Evolutionary conservation across 2,113 vertebrate species (phyloP), one percentile per base, ranked within the genome.

Genomic region (Bubo bubo): DNA sequence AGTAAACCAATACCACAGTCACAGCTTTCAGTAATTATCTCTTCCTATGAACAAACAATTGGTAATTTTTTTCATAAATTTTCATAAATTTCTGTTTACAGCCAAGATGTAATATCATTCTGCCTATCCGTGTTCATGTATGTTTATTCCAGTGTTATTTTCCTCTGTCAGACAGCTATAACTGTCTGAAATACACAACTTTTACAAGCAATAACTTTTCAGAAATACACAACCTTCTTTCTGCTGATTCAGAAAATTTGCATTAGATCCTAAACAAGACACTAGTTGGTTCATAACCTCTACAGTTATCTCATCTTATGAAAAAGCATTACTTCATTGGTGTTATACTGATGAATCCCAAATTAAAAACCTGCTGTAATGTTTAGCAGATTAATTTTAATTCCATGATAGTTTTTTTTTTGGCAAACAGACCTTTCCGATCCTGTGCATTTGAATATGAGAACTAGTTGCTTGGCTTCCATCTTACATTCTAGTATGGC

Each of bases 31-130:
- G 89, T 98, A 12, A 94, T 99, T 37, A 97, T 98, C 88, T 97
- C 98, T 95, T 99, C 99, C 21, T 99, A 98, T 96, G 97, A 98
- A 72, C 97, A 97, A 94, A 98, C 99, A 74, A 98, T 99, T 75
- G 98, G 99, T 99, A 98, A 98, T 98, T 55, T 98, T 63, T 72
- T 82, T 68, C 37, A 56, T 79, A 15, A 47, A 37, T 63, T 72
- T 82, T 68, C 37, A 56, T 79, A 15, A 47, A 37, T 82, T 63
- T 85, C 23, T 86, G 7, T 64, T 85, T 79, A 58, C 11, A 82
- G 60, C 45, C 84, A 64, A 37, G 45, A n/a, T 88, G 34, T 89
- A 79, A 59, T 21, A 82, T 8, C 17, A 21, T 49, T 86, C 62
- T 81, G 14, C 49, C 24, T 86, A 22, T 56, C 20, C 90, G 17